phyloP scores from a whole-genome alignment of 2,797 vertebrate species.

The Hafferia zeledoni region DNA sequence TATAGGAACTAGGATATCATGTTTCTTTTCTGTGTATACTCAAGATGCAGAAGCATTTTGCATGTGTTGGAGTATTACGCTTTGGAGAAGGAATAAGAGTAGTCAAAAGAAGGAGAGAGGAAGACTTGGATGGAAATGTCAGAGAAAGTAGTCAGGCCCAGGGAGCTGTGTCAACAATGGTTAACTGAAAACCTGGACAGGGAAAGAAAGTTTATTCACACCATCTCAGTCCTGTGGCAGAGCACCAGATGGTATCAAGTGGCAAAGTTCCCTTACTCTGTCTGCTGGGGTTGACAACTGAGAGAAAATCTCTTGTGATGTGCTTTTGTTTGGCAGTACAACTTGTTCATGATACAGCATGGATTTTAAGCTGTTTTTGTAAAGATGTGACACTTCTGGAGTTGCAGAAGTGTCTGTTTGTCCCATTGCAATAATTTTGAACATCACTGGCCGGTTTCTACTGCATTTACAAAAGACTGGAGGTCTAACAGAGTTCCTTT shows the following conservation, averaged over 20 bases:
- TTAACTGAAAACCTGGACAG: background rate
- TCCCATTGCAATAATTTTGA: background rate
- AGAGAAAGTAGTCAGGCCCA: background rate
- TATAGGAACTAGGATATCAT: background rate
- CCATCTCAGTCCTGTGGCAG: background rate
- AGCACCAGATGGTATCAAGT: background rate
- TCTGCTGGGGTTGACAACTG: background rate
- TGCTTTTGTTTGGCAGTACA: background rate
- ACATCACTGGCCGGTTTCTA: background rate
- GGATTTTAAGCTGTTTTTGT: background rate
- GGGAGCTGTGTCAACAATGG: background rate
- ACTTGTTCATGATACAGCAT: background rate
- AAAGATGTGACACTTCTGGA: background rate
- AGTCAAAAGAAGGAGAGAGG: background rate
- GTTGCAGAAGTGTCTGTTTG: background rate
- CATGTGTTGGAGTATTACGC: background rate
- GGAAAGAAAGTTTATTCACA: background rate
- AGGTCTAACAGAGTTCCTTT: background rate
- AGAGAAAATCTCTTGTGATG: background rate
- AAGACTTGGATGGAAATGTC: background rate
- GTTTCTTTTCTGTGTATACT: background rate
- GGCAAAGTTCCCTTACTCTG: background rate
- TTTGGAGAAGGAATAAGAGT: background rate
- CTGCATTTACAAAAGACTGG: background rate
- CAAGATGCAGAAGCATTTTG: background rate